phyloP scores from a whole-genome alignment of 2,888 invertebrate species.

The Perizoma flavofasciatum region DNA sequence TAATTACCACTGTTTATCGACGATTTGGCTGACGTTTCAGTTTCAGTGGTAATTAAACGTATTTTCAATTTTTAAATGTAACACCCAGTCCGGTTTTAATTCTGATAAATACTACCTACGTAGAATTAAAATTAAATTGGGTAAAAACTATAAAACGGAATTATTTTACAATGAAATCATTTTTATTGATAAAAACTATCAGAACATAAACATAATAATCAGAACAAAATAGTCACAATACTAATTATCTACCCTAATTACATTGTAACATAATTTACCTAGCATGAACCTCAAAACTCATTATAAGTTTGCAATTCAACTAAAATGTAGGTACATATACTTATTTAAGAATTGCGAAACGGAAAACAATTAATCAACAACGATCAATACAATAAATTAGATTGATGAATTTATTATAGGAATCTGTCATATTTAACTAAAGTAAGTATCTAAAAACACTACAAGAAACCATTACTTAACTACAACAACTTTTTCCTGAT shows the following conservation, averaged over 20 bases:
- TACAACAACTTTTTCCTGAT: not conserved
- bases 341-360: too few species aligned
- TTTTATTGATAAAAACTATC: slow-evolving; percentile 46
- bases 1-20: too few species aligned
- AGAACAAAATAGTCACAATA: slow-evolving; percentile 38
- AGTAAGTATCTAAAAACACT: not conserved
- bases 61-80: too few species aligned
- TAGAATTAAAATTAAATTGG: too few species aligned
- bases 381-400: not conserved
- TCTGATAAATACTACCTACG: slow-evolving; percentile 8
- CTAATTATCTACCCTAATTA: slow-evolving; percentile 28
- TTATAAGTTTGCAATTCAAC: too few species aligned
- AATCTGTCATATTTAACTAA: slow-evolving; percentile 2
- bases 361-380: not conserved
- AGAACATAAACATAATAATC: slow-evolving; percentile 49
- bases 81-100: too few species aligned
- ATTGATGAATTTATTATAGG: not conserved
- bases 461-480: slow-evolving; percentile 19
- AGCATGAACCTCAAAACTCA: too few species aligned
- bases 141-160: slow-evolving; percentile 33
- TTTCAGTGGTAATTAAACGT: too few species aligned
- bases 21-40: too few species aligned
- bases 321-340: too few species aligned
- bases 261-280: slow-evolving; percentile 9
- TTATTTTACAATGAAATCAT: slow-evolving; percentile 37